Percentiles rank a stretch among this genome's conserved stretches.
Conservation (phyloP, 2,888 invertebrate species). For the Limnephilus marmoratus region DNA sequence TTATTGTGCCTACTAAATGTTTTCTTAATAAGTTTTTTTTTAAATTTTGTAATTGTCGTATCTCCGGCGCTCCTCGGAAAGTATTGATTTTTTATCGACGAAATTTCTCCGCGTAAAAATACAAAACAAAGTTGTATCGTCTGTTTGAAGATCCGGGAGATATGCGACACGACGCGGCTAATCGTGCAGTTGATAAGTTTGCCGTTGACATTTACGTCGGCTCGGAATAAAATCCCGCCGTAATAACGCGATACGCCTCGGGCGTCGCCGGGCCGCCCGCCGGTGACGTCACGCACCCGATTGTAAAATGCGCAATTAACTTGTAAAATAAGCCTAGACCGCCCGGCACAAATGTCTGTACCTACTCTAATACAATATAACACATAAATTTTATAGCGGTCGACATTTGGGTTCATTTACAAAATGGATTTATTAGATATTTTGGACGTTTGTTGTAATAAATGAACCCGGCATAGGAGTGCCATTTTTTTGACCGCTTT, state of each 20-base stretch:
- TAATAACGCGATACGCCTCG: not conserved
- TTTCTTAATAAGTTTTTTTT: too few relatives aligned
- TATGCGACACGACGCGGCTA: not conserved
- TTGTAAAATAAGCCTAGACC: not conserved
- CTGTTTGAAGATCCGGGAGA: slow-evolving; percentile 2
- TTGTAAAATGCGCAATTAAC: slow-evolving; percentile 2
- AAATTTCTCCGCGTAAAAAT: not conserved
- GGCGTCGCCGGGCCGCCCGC: not conserved
- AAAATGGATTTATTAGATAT: not conserved
- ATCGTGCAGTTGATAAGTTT: not conserved
- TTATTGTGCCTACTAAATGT: too few relatives aligned
- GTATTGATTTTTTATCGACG: not conserved
- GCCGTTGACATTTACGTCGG: not conserved
- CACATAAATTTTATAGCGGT: not conserved
- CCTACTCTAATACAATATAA: not conserved
- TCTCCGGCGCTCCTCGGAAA: not conserved
- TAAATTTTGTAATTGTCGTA: not conserved
- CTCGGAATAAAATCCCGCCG: not conserved
- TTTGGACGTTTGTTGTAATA: not conserved
- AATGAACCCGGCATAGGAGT: not conserved
- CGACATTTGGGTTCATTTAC: not conserved
- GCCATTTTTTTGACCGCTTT: not conserved
- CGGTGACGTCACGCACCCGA: not conserved
- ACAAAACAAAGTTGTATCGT: not conserved
- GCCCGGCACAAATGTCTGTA: not conserved